A percentile compares a stretch with the other conserved stretches of the same genome.
Conservation (phyloP, 2,113 vertebrate genomes). For the Rallus limicola region DNA sequence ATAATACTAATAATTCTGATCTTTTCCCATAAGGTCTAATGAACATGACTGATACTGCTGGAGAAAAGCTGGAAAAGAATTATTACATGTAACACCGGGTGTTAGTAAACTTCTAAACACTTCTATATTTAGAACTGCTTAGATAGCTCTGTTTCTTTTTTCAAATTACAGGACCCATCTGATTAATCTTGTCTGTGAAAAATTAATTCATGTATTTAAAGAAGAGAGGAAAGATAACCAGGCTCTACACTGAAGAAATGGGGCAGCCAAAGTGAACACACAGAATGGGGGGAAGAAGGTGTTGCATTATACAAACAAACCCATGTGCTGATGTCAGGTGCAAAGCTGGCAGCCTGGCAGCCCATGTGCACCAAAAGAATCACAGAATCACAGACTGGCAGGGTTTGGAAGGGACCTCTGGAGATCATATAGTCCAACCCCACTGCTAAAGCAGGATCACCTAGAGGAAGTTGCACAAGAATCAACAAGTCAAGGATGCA, state of each 20-base stretch:
- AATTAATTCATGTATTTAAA: not conserved
- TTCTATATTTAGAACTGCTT: conserved; percentile 9
- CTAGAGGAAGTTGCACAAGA: not conserved
- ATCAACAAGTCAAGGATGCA: not conserved
- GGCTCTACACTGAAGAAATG: not conserved
- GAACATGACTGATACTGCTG: not conserved
- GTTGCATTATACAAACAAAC: not conserved
- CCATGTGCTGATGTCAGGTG: not conserved
- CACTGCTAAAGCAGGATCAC: too few species aligned
- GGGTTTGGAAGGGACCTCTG: too few species aligned
- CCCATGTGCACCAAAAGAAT: not conserved
- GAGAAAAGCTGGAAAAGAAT: not conserved
- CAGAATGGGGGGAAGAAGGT: not conserved
- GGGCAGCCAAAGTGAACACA: not conserved
- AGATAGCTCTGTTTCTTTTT: not conserved
- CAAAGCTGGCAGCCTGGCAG: not conserved
- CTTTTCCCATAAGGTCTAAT: not conserved
- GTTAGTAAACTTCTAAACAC: not conserved
- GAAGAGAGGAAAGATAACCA: not conserved
- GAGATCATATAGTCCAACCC: too few species aligned
- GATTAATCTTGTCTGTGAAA: not conserved
- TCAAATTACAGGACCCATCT: not conserved
- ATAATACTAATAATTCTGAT: not conserved
- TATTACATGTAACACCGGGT: not conserved
- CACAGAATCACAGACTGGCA: not conserved